A percentile compares a stretch with the other conserved stretches of the same genome.
Conservation (phyloP, 1,140 invertebrate genomes). For the Dendroctonus valens region DNA sequence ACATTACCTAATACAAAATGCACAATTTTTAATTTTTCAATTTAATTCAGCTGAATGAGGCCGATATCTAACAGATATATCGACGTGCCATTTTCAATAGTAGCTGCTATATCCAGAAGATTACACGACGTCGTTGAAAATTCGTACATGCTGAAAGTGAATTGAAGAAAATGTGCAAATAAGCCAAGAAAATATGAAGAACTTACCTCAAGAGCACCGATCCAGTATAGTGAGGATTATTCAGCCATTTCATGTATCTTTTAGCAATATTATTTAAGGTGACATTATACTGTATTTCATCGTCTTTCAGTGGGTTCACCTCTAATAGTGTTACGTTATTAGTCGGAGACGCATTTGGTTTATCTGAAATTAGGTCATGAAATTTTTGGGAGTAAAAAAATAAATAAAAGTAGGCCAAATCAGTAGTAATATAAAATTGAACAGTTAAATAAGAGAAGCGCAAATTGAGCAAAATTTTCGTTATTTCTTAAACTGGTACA, state of each 20-base stretch:
- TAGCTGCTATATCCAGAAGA: constrained; percentile 43
- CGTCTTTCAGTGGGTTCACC: constrained; percentile 35
- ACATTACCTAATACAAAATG: no score
- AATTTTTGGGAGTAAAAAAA: no score
- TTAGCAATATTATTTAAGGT: constrained; percentile 19
- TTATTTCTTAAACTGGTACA: not conserved
- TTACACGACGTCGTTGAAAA: constrained; percentile 31
- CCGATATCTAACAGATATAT: constrained; percentile 42
- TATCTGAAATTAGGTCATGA: no score
- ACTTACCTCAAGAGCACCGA: constrained; percentile 26
- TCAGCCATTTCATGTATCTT: constrained; percentile 20
- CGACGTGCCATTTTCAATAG: constrained; percentile 28
- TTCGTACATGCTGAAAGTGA: constrained; percentile 35
- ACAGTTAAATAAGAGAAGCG: no score
- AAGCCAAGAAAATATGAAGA: constrained; percentile 25
- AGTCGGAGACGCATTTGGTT: constrained; percentile 18
- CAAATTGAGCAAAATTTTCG: no score
- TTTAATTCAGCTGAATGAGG: constrained; percentile 9
- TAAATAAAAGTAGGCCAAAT: no score
- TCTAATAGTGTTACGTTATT: constrained; percentile 34
- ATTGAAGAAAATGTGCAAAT: constrained; percentile 19
- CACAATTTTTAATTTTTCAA: no score
- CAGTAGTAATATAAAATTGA: no score
- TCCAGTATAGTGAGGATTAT: constrained; percentile 6
- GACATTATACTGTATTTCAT: constrained; percentile 17